Base-by-base conservation (phyloP, 1,140 invertebrate genomes). In the Cherax destructor region DNA sequence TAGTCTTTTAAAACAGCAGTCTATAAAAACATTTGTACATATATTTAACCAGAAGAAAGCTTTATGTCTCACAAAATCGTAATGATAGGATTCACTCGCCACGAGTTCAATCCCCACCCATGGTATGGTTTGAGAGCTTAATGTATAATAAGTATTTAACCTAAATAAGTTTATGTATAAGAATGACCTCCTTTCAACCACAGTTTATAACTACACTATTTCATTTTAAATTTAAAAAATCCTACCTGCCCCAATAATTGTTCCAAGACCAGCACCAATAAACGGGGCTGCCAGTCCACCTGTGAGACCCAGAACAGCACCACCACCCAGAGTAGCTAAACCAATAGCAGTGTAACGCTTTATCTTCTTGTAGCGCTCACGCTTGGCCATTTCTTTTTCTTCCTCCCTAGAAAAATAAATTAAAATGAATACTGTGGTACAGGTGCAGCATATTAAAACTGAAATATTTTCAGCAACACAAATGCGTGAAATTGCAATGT, bases 261-360 rank as follows among this genome's bases (percentile, higher is more conserved):
- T 95, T 10, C 95, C 95, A 16, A 96, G 94, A n/a, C 96, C 96
- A 65, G 96, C 95, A 59, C 96, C 96, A 84, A 97, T 96, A 21
- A 97, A 94, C 49, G 96, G 96, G 30, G 96, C 96, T 49, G 96
- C 96, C 30, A 97, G 94, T 30, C 96, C 96, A 80, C 96, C 96
- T 16, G 96, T 97, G 61, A 97, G 94, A 94, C 96, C 96, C 83
- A 97, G 95, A 61, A 97, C 94, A 52, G 96, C 95, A 74, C 96
- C 96, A 52, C 96, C 96, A 50, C 96, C 96, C 49, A 96, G 92
- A 21, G 96, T 96, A 21, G 96, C 96, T 50, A 96, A 93, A 56
- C 96, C 96, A 91, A 97, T 96, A 81, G 96, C 94, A 77, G 96
- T 95, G 94, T 96, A 96, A 50, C 96, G 94, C 94, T 96, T 96